Percentiles rank a stretch among this genome's conserved stretches.
phyloP scores from a whole-genome alignment of 2,113 vertebrate species.

The Turnix velox region DNA sequence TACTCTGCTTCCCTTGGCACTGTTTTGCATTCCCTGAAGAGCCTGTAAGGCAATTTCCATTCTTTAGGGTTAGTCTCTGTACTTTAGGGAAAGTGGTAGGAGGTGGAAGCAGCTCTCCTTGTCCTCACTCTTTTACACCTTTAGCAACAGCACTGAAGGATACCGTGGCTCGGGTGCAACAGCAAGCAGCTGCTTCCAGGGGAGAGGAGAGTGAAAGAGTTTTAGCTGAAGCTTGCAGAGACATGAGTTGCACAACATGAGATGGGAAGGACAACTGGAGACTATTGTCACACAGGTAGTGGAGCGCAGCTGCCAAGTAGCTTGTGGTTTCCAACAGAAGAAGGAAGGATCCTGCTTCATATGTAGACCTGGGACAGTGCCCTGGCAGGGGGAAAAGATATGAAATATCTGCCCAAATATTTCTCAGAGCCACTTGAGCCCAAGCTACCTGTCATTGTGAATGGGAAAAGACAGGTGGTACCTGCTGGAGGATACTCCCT shows the following conservation, averaged over 20 bases:
- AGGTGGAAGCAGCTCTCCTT: neutral
- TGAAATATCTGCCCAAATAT: neutral
- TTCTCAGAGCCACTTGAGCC: neutral
- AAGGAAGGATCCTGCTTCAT: neutral
- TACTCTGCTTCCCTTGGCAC: neutral
- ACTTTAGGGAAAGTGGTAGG: neutral
- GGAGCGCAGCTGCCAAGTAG: neutral
- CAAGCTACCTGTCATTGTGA: rapidly evolving
- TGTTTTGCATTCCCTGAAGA: neutral
- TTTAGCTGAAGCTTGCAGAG: neutral
- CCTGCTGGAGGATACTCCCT: neutral
- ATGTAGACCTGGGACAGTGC: neutral
- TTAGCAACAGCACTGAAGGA: neutral
- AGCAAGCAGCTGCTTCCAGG: neutral
- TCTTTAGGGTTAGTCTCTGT: neutral
- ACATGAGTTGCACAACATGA: rapidly evolving
- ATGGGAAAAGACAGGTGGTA: neutral
- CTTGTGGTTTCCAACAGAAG: neutral
- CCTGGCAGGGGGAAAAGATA: neutral
- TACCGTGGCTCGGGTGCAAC: neutral
- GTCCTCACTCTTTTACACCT: neutral
- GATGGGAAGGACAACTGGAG: neutral
- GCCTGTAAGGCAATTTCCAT: neutral
- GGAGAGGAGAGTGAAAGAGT: neutral
- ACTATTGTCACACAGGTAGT: neutral